Base-by-base conservation (phyloP, 2,888 invertebrate genomes). In the Lepidonotus clava region DNA sequence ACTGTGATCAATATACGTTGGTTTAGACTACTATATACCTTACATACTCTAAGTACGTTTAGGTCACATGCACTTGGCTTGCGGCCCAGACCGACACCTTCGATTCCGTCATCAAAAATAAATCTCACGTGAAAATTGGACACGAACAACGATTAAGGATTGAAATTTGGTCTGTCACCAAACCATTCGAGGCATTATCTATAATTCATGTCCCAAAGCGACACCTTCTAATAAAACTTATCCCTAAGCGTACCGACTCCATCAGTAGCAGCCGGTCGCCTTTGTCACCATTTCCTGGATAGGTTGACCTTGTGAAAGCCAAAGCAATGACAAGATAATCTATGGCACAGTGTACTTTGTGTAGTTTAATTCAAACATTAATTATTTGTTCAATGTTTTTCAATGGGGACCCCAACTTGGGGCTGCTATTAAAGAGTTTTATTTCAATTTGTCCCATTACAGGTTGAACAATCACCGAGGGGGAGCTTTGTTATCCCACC, bases 121-220 rank as follows among this genome's bases (percentile, higher is more conserved):
- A 76, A 76, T 61, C 61, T 61, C 28, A 61, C 24, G 61, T 28
- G 61, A 61, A 61, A 61, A 61, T 61, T n/a, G 61, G 40, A 6
- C 14, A 5, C 38, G 38, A 36, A 76, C 1, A 32, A 76, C 34
- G 76, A 24, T 76, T 34, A 76, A 28, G 76, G 21, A 66, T 80
- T 41, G 80, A 80, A 80, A 80, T 80, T 80, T 46, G 32, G 80
- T 28, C 46, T 80, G 80, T 80, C 80, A 80, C 46, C 34, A n/a
- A 28, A 32, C 28, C 46, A 80, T 80, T 28, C 80, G 11, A 21
- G 28, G 21, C 28, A 46, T 80, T 80, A 80, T 80, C 41, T 80
- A 46, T 80, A 80, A 80, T 80, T 80, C 80, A 80, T 24, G 6
- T 11, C 11, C 80, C 28, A 1, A 8, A 32, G 46, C 32, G 80